These are phyloP conservation scores for Loripinus fragilis DNA, from an alignment of 2,888 invertebrate species.

Conservation along the genomic window DNA sequence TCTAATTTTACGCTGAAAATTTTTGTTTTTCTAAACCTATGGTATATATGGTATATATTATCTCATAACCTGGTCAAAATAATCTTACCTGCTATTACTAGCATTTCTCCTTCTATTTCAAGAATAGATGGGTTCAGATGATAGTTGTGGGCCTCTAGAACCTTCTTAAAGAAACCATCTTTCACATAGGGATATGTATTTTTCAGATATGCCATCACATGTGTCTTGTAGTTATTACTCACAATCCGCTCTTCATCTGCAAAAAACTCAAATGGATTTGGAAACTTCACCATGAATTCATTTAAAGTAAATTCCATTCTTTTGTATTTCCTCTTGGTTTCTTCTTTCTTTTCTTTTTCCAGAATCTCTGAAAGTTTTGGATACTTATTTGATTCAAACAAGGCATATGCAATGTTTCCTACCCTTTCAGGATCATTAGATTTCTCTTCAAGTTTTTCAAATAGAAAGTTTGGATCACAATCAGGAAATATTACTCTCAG, in stretches of 20 bases:
- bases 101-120: constrained; percentile 61
- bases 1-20: too few species aligned
- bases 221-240: constrained; percentile 72
- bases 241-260: constrained; percentile 65
- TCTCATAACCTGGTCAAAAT: too few species aligned
- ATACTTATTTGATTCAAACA: constrained; percentile 75
- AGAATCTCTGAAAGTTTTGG: constrained; percentile 73
- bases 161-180: constrained; percentile 66
- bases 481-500: constrained; percentile 77
- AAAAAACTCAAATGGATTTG: constrained; percentile 75
- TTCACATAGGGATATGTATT: constrained; percentile 72
- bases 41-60: too few species aligned
- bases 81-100: constrained; percentile 37
- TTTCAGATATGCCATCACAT: constrained; percentile 67
- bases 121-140: constrained; percentile 68
- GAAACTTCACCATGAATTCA: constrained; percentile 77
- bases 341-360: constrained; percentile 62
- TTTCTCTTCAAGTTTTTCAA: constrained; percentile 66
- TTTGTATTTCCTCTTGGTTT: constrained; percentile 57
- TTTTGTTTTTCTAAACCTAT: too few species aligned
- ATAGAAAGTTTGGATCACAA: constrained; percentile 79
- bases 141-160: constrained; percentile 65
- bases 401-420: constrained; percentile 67
- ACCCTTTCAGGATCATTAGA: constrained; percentile 65
- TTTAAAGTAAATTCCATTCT: constrained; percentile 67